These are phyloP conservation scores for Pheucticus melanocephalus DNA, from an alignment of 2,113 vertebrate species.

Conservation along the genomic window DNA sequence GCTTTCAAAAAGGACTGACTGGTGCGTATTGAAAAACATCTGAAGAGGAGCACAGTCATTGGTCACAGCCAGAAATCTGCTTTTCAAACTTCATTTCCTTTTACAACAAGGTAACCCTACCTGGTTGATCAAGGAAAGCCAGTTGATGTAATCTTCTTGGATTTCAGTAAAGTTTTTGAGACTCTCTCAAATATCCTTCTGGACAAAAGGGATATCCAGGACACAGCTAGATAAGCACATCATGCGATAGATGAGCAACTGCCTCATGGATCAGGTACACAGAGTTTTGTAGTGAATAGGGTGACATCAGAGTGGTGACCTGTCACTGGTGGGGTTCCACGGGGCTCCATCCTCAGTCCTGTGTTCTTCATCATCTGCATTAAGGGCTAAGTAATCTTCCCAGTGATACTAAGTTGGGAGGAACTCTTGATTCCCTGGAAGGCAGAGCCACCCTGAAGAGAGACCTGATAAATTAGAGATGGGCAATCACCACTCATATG, in stretches of 20 bases:
- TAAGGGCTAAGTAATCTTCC: background rate
- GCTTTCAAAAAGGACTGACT: background rate
- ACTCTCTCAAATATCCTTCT: background rate
- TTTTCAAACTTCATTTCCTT: background rate
- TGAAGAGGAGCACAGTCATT: accelerated
- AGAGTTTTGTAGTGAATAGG: background rate
- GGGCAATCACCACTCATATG: background rate
- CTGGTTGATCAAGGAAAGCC: background rate
- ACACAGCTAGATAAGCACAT: background rate
- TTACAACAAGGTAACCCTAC: background rate
- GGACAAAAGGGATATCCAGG: background rate
- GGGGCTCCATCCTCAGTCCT: background rate
- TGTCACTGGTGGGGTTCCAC: background rate
- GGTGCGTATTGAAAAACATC: background rate
- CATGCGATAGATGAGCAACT: accelerated
- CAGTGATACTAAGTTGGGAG: background rate
- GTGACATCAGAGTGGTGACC: background rate
- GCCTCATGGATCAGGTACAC: background rate
- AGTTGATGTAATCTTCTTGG: background rate
- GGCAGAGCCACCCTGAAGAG: background rate
- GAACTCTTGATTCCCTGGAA: background rate
- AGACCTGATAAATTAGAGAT: background rate
- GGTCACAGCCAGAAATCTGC: background rate
- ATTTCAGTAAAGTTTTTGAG: background rate
- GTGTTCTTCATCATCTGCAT: background rate